These are phyloP conservation scores for Phocoena sinus DNA, from an alignment of 2,113 vertebrate species.

Conservation along the genomic window DNA sequence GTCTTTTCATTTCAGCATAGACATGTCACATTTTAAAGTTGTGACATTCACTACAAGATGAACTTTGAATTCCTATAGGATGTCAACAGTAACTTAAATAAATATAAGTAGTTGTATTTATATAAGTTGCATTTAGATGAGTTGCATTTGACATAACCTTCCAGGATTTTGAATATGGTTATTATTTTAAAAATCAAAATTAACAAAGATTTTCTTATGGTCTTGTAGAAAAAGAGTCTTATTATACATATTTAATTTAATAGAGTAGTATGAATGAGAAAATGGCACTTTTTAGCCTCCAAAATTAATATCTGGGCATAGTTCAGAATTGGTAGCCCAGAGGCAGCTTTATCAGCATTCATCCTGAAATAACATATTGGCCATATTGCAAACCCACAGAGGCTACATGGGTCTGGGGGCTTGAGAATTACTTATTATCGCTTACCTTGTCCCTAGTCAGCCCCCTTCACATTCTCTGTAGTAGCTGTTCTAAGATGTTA, in stretches of 20 bases:
- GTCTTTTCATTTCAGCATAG: neutral
- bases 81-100: neutral
- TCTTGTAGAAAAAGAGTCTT: neutral
- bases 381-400: neutral
- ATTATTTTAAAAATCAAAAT: constrained; percentile 7
- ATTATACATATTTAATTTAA: neutral
- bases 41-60: neutral
- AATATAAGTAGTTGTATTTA: neutral
- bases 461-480: neutral
- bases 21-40: neutral
- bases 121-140: neutral
- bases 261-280: neutral
- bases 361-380: neutral
- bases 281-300: neutral
- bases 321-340: neutral
- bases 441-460: neutral
- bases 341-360: neutral
- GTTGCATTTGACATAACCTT: neutral
- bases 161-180: neutral
- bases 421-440: neutral
- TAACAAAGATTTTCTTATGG: neutral
- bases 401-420: too few relatives aligned
- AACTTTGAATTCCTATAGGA: neutral
- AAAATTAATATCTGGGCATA: neutral
- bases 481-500: neutral